Percentiles rank a stretch among this genome's conserved stretches.
Evolutionary conservation across 2,113 vertebrate genomes (phyloP).

Genomic region (human): DNA sequence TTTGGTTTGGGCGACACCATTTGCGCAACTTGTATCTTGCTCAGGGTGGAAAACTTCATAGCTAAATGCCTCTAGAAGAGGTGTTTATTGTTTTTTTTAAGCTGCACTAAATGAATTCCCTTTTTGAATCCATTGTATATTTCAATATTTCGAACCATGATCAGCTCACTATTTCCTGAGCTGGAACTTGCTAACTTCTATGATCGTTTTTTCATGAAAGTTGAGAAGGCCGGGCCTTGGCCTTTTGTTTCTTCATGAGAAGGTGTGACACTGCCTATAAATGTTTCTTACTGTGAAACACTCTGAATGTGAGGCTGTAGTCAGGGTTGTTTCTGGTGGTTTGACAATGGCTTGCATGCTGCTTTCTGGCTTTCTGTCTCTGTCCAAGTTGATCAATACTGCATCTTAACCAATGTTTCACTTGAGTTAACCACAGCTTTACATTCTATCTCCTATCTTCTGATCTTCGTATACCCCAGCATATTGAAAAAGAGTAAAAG

Average conservation of each 20-base stretch:
- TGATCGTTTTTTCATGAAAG: constrained; percentile 95
- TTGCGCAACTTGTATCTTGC: constrained; percentile 82
- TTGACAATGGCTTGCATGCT: constrained; percentile 94
- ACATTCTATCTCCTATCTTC: neutral
- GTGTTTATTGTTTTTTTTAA: constrained; percentile 84
- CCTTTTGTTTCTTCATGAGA: constrained; percentile 97
- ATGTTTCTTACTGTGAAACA: constrained; percentile 99
- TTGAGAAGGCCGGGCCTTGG: constrained; percentile 89
- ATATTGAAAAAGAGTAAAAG: neutral
- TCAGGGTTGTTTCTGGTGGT: constrained; percentile 99
- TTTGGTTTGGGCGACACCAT: constrained; percentile 72
- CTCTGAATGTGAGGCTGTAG: constrained; percentile 96
- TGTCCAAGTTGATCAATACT: constrained; percentile 71
- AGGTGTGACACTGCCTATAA: constrained; percentile 98
- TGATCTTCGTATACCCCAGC: neutral
- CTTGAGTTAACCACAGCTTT: constrained; percentile 46
- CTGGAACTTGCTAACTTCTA: constrained; percentile 90
- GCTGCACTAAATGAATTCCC: constrained; percentile 86
- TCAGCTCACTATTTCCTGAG: constrained; percentile 88
- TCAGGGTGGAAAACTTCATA: constrained; percentile 87
- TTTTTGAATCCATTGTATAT: constrained; percentile 87
- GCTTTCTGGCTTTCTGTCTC: constrained; percentile 81
- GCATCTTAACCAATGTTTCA: constrained; percentile 49
- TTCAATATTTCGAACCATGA: constrained; percentile 88
- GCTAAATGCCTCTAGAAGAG: constrained; percentile 89